A percentile compares a stretch with the other conserved stretches of the same genome.
Evolutionary conservation across 2,797 vertebrate species (phyloP).

Genomic region (Dromococcyx pavoninus): DNA sequence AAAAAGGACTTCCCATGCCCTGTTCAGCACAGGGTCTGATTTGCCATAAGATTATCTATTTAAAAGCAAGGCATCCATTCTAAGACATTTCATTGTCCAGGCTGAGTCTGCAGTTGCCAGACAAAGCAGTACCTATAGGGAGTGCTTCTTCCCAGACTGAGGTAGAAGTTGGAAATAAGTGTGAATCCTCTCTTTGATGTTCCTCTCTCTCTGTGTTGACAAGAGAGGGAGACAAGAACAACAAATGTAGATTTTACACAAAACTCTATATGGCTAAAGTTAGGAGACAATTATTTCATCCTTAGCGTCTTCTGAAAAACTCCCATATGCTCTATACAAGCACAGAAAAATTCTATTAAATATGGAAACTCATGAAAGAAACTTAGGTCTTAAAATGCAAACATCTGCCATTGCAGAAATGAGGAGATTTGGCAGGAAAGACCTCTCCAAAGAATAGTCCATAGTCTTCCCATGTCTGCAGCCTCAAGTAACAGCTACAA

Average conservation of each 20-base stretch:
- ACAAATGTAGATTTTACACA: not conserved
- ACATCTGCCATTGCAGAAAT: not conserved
- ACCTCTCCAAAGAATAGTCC: not conserved
- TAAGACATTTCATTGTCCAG: not conserved
- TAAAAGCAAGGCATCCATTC: not conserved
- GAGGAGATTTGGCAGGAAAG: not conserved
- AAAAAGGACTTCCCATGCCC: not conserved
- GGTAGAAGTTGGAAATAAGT: not conserved
- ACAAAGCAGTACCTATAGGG: not conserved
- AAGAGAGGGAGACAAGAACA: not conserved
- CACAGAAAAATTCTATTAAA: not conserved
- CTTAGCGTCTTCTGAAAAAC: not conserved
- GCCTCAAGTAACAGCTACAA: not conserved
- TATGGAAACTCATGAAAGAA: not conserved
- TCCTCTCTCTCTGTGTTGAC: not conserved
- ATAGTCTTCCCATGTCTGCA: not conserved
- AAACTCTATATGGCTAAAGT: not conserved
- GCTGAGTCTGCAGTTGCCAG: not conserved
- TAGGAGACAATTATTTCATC: not conserved
- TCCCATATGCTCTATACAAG: not conserved
- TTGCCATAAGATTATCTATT: not conserved
- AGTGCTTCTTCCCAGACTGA: not conserved
- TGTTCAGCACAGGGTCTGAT: not conserved
- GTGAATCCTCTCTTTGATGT: not conserved
- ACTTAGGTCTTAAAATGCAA: not conserved